These are phyloP conservation scores for Megaceryle maxima DNA, from an alignment of 2,113 vertebrate species.

Conservation along the genomic window DNA sequence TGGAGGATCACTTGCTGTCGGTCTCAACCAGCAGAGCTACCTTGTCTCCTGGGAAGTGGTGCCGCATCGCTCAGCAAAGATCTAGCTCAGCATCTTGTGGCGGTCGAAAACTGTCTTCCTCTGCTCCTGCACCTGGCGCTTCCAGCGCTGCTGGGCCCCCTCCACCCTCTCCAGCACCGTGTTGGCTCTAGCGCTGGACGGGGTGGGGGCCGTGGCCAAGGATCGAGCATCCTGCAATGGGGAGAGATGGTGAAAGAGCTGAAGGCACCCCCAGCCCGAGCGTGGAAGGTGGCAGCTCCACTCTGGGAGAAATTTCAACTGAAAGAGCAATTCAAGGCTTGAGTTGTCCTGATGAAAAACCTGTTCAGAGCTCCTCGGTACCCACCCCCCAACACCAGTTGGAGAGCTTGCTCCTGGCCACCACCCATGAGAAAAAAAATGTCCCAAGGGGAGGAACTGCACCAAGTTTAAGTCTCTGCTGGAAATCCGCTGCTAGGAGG, in stretches of 20 bases:
- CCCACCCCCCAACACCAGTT: neutral
- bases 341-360: neutral
- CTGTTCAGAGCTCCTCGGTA: neutral
- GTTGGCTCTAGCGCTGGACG: constrained; percentile 74
- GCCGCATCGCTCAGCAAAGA: rapidly evolving
- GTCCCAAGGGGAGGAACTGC: neutral
- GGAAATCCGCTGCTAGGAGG: neutral
- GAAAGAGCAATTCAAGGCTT: neutral
- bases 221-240: constrained; percentile 82
- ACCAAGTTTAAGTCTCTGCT: neutral
- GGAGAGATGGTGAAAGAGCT: neutral
- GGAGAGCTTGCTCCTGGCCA: neutral
- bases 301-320: neutral
- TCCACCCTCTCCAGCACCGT: constrained; percentile 92
- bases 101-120: constrained; percentile 95
- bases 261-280: neutral
- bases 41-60: neutral
- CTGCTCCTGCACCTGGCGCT: constrained; percentile 95
- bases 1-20: neutral
- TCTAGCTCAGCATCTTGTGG: constrained; percentile 95
- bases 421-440: rapidly evolving
- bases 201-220: constrained; percentile 18
- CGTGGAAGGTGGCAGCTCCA: rapidly evolving
- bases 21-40: neutral
- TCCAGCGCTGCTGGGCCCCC: constrained; percentile 96